These are phyloP conservation scores for Scytalopus superciliaris DNA, from an alignment of 2,113 vertebrate species.

Conservation along the genomic window DNA sequence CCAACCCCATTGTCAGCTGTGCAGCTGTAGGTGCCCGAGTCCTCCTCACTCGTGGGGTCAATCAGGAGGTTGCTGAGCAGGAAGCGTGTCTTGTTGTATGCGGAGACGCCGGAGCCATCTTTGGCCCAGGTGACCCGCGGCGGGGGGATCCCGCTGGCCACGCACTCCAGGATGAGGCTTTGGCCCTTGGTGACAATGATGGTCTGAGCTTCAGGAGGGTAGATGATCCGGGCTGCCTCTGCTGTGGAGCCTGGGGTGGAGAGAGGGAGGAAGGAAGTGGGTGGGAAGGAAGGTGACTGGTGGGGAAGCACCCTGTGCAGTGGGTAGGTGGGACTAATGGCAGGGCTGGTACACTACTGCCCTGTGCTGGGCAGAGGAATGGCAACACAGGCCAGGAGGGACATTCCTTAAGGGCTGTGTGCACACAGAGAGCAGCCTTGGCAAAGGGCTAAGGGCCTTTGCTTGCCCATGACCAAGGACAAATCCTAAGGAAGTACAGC, in stretches of 20 bases:
- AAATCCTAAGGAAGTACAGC: background rate
- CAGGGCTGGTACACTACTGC: background rate
- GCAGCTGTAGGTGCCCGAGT: conserved; percentile 92
- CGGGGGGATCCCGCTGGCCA: conserved; percentile 91
- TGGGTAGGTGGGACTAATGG: background rate
- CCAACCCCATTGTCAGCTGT: conserved; percentile 87
- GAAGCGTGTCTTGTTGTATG: conserved; percentile 91
- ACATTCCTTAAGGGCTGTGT: background rate
- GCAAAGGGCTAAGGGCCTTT: background rate
- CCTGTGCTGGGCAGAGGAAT: background rate
- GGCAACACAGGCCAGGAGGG: background rate
- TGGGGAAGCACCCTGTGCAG: background rate
- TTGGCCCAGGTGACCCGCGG: conserved; percentile 94
- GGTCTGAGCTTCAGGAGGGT: conserved; percentile 88
- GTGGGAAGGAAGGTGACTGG: background rate
- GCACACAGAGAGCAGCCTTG: background rate
- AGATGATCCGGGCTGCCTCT: conserved; percentile 93
- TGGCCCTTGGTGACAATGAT: conserved; percentile 97
- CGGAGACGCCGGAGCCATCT: conserved; percentile 80
- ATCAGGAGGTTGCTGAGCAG: conserved; percentile 96
- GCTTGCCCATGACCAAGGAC: background rate
- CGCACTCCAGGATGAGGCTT: conserved; percentile 93
- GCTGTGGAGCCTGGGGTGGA: conserved; percentile 84
- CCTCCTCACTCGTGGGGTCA: conserved; percentile 84
- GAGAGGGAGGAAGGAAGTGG: background rate